phyloP scores from a whole-genome alignment of 2,888 invertebrate species.

The Netelia inedita region DNA sequence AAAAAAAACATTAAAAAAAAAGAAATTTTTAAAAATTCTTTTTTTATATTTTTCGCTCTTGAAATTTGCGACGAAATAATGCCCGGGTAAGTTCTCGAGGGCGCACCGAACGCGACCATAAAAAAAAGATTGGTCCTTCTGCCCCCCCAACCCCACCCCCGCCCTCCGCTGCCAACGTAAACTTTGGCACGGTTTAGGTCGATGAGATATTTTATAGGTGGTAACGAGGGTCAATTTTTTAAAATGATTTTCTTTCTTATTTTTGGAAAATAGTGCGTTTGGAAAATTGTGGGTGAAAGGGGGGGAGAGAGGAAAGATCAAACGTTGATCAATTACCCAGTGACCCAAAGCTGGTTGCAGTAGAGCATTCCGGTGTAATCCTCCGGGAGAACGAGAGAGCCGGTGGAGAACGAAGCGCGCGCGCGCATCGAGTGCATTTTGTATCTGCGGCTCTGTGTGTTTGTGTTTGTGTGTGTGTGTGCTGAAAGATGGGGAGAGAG shows the following conservation, averaged over 20 bases:
- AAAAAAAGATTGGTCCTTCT: constrained; percentile 46
- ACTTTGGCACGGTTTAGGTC: background rate
- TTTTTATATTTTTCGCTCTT: background rate
- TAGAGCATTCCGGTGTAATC: constrained; percentile 67
- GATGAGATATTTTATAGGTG: background rate
- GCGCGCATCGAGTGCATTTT: constrained; percentile 30
- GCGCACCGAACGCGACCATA: constrained; percentile 15
- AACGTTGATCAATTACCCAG: constrained; percentile 72
- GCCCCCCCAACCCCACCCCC: background rate
- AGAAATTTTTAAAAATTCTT: background rate
- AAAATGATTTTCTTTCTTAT: background rate
- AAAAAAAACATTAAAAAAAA: too few species aligned
- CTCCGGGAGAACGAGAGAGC: constrained; percentile 70
- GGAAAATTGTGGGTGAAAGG: background rate
- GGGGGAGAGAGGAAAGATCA: constrained; percentile 39
- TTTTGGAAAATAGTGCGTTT: background rate
- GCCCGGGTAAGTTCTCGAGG: constrained; percentile 36
- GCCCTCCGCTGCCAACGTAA: background rate
- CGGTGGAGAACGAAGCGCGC: constrained; percentile 28
- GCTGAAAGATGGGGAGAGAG: background rate
- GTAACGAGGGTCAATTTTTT: background rate
- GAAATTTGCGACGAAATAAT: constrained; percentile 61
- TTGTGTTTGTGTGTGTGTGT: too few species aligned
- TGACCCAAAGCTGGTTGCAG: constrained; percentile 72
- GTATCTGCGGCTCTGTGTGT: background rate